Percentiles rank a stretch among this genome's conserved stretches.
Conservation (phyloP, 1,140 invertebrate species). For the Diorhabda sublineata region DNA sequence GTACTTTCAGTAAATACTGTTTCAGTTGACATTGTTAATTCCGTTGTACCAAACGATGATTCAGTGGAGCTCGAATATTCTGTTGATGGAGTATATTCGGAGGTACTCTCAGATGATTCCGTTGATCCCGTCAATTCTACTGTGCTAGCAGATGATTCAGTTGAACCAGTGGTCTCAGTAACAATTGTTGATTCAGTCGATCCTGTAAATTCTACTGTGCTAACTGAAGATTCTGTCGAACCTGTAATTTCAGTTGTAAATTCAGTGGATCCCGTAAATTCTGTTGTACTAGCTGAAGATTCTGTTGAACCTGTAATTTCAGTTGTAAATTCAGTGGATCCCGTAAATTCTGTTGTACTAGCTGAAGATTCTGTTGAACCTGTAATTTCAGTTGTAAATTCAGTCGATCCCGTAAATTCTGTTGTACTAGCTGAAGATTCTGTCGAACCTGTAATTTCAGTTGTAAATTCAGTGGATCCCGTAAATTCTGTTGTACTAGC, state of each 20-base stretch:
- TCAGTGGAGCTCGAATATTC: conserved; percentile 23
- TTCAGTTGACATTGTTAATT: not conserved
- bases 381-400: conserved; percentile 15
- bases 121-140: conserved; percentile 20
- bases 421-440: conserved; percentile 26
- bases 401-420: conserved; percentile 9
- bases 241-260: conserved; percentile 21
- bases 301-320: conserved; percentile 27
- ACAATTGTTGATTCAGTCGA: conserved; percentile 28
- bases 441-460: conserved; percentile 14
- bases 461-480: conserved; percentile 12
- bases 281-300: not conserved
- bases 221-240: conserved; percentile 13
- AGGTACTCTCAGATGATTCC: conserved; percentile 30
- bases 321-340: conserved; percentile 25
- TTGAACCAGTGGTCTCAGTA: too few species aligned
- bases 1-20: not conserved
- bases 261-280: conserved; percentile 17
- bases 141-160: conserved; percentile 11
- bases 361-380: conserved; percentile 22
- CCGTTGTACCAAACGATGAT: not conserved
- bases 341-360: conserved; percentile 22
- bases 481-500: conserved; percentile 16
- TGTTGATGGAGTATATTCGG: conserved; percentile 16
- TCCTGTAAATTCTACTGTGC: conserved; percentile 21